These are phyloP conservation scores for Cheilosia impressa DNA, from an alignment of 2,888 invertebrate genomes.

Conservation along the genomic window DNA sequence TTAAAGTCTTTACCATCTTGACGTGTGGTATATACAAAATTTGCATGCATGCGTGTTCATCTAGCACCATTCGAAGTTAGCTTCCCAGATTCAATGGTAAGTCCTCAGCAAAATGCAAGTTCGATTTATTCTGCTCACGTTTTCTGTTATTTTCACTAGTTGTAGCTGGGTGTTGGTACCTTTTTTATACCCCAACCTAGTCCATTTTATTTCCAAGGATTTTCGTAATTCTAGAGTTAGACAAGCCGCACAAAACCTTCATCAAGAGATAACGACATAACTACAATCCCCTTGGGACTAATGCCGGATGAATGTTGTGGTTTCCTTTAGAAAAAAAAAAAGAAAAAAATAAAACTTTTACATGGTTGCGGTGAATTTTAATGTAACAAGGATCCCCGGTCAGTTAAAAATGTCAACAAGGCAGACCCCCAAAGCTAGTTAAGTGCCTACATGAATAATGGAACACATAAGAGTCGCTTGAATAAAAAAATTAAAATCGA, in stretches of 20 bases:
- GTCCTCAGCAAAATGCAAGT: constrained; percentile 22
- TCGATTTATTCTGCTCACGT: constrained; percentile 57
- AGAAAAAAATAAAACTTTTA: too few species aligned
- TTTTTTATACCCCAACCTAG: too few species aligned
- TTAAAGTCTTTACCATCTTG: constrained; percentile 26
- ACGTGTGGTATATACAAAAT: constrained; percentile 10
- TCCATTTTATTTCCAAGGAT: too few species aligned
- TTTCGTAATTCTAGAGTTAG: neutral
- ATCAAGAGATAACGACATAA: constrained; percentile 40
- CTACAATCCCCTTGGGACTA: constrained; percentile 29
- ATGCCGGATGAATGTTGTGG: constrained; percentile 31
- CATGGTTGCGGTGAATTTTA: too few species aligned
- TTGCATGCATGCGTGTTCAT: constrained; percentile 50
- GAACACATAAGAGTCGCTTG: neutral
- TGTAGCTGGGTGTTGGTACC: constrained; percentile 1
- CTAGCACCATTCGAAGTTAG: constrained; percentile 7
- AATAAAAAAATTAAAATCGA: neutral
- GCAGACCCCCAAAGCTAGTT: too few species aligned
- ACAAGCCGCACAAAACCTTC: constrained; percentile 18
- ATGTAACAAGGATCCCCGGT: too few species aligned
- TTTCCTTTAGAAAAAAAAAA: neutral
- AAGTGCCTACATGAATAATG: neutral
- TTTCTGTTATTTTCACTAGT: constrained; percentile 31
- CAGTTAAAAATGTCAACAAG: too few species aligned
- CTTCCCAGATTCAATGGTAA: constrained; percentile 41